phyloP scores from a whole-genome alignment of 2,888 invertebrate species.

The Phengaris alcon region DNA sequence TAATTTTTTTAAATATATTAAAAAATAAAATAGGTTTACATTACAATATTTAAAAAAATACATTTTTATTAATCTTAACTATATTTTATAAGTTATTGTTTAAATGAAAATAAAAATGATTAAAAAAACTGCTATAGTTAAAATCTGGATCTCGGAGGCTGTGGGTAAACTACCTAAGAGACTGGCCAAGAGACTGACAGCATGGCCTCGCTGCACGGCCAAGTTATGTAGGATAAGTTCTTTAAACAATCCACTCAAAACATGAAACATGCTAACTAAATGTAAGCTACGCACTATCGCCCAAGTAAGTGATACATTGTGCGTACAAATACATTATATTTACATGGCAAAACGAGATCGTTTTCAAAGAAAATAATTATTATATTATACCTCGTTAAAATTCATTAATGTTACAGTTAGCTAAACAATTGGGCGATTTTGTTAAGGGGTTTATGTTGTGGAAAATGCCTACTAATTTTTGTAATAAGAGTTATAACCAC shows the following conservation, averaged over 20 bases:
- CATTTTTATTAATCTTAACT: no score
- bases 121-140: no score
- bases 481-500: neutral
- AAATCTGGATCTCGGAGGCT: no score
- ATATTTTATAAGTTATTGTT: no score
- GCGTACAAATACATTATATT: neutral
- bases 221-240: neutral
- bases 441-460: conserved; percentile 13
- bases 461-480: conserved; percentile 13
- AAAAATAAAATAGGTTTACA: no score
- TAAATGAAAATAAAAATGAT: no score
- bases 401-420: conserved; percentile 2
- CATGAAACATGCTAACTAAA: neutral
- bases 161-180: no score
- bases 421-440: neutral
- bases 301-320: neutral
- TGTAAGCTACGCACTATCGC: neutral
- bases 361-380: conserved; percentile 10
- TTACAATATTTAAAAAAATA: no score
- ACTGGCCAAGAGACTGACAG: no score
- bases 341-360: neutral
- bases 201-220: no score
- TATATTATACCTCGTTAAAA: conserved; percentile 11
- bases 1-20: no score
- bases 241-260: neutral